Base-by-base conservation (phyloP, 2,797 vertebrate genomes). In the Diplodus sargus region DNA sequence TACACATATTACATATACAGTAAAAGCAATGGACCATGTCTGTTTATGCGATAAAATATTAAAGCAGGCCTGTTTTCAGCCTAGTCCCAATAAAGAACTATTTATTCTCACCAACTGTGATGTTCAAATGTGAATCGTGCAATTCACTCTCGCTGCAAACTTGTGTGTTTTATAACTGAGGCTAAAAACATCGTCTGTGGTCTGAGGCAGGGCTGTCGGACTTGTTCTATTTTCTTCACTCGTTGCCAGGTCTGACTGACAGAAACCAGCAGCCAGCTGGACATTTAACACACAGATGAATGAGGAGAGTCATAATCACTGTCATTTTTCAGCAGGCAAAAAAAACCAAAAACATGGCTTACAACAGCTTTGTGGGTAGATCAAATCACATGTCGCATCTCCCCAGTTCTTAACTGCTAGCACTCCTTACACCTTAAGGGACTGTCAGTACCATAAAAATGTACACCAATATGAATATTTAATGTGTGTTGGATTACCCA, bases 251-350 rank as follows among this genome's bases (percentile, higher is more conserved):
- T 60, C 60, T 75, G 66, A 75, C n/a, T 52, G 67, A 63, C 66
- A 71, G 65, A 47, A 43, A 34, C 49, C 12, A 25, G 61, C 61
- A 30, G 60, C 70, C 76, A 78, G 61, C 65, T 70, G 76, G 54
- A 67, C 57, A 28, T 39, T 23, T 49, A 54, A 45, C 30, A 22
- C 8, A 15, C 13, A 1, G 18, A 66, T 43, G 34, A 58, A 15
- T 45, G 39, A 70, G 13, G 16, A 14, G 1, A 58, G 23, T 43
- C 58, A 62, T 2, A 23, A 18, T 74, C 54, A 56, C 42, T 48
- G 52, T 39, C 25, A 30, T 12, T 30, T 39, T 11, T n/a, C 16
- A 39, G 56, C 54, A 47, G 74, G 15, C 10, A 16, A 10, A 51
- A 16, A 39, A 28, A 34, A 34, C 5, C 4, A 30, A 45, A 22